Base-by-base conservation (phyloP, 2,888 invertebrate species). In the Acleris laterana region DNA sequence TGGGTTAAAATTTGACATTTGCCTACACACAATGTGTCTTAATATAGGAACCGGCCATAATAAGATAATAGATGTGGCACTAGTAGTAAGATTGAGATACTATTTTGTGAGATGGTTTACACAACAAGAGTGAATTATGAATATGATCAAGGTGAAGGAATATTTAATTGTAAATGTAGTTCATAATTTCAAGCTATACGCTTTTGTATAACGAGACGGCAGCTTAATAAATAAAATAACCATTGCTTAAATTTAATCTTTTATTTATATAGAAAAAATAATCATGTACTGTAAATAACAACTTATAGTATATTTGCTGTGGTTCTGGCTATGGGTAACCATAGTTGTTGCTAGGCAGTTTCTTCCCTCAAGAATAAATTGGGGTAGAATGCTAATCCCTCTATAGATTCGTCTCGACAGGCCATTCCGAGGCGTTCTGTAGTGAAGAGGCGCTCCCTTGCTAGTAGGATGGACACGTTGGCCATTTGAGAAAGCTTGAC, bases 401-500 rank as follows among this genome's bases (percentile, higher is more conserved):
- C 98, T 64, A 99, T 96, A 0, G 98, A 96, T 84, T 99, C 99
- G 89, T 99, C 99, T 64, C 99, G 94, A 82, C 99, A 99, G 3
- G 98, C 95, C 77, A 95, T 94, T 0, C 98, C 99, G 74, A 95
- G 93, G 69, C 96, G 95, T 88, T 99, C 99, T 1, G 98, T 96
- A 4, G 97, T 95, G 67, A 97, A 93, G 42, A 99, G 93, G 62
- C 98, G 95, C 88, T 99, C 99, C 73, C 97, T 97, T 0, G 99
- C 98, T 67, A 99, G 90, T 48, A 99, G 93, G 49, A 99, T 94
- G 16, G 99, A 97, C 51, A 99, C 95, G 57, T 97, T 97, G 53
- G 96, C 93, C 13, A 95, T 89, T 81, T 96, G 96, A 3, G 99
- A 97, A 63, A 99, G 91, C 86, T 98, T 98, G 81, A 97, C 97